Base-by-base conservation (phyloP, 2,888 invertebrate genomes). In the Gari tellinella region DNA sequence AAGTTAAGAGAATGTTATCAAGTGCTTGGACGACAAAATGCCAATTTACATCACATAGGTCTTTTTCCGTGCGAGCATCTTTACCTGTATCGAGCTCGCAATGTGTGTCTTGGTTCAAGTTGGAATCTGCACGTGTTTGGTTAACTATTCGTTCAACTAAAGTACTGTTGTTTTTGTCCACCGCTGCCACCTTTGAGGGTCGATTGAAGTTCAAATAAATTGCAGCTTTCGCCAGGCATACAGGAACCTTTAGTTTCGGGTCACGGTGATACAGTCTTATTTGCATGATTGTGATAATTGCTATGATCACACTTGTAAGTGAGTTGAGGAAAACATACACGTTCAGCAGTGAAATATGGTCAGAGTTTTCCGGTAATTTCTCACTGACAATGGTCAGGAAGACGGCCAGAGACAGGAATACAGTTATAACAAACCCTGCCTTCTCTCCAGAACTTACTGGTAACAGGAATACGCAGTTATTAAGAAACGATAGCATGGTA, bases 401-500 rank as follows among this genome's bases (percentile, higher is more conserved):
- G 5, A 81, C 81, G n/a, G 77, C 69, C 19, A 76, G 48, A 0
- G 77, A 72, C 17, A 80, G 56, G 46, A 80, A 74, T 21, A 80
- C 69, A 1, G 80, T 80, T 12, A 80, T 66, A 7, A 72, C 74
- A 48, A 74, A 80, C 26, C 77, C 72, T 10, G 62, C 72, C 56
- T 74, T 73, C 45, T 80, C 80, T 2, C 76, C 76, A 0, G 70
- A 72, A 25, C 64, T 52, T 3, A 80, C 74, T 1, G 80, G 80
- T 3, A 81, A 52, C 5, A 78, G 48, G 37, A 77, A 81, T 0
- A 81, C 77, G 40, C 67, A 81, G 17, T 72, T 63, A 46, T 81
- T 81, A 66, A 77, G 38, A 14, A 74, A 57, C 1, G 74, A 63
- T 0, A 76, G 46, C 17, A 80, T n/a, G 0, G 55, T 45, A 17